Conservation (phyloP, 2,888 invertebrate genomes). For the Steinernema carpocapsae region DNA sequence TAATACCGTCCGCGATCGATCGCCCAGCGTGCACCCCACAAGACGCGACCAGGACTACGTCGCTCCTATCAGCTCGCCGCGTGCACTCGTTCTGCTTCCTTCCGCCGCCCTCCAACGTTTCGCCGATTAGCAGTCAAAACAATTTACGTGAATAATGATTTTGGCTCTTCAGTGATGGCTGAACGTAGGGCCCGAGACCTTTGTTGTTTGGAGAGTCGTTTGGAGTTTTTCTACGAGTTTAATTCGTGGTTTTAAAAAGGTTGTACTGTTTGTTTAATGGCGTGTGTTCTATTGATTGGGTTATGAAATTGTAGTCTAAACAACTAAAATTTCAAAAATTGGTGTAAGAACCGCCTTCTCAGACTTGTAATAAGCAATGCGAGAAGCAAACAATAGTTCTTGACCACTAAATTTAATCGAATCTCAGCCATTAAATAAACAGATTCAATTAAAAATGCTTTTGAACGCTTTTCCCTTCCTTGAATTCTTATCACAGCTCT, state of each 20-base stretch:
- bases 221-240: neutral
- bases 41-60: neutral
- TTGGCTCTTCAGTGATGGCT: neutral
- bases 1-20: slow-evolving; percentile 30
- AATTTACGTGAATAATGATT: neutral
- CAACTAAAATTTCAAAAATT: no score
- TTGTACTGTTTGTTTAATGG: neutral
- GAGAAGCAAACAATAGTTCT: no score
- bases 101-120: neutral
- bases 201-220: neutral
- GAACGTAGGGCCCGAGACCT: neutral
- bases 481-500: neutral
- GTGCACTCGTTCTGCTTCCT: neutral
- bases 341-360: no score
- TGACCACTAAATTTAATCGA: no score
- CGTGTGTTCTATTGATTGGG: neutral
- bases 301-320: no score
- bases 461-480: neutral
- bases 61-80: slow-evolving; percentile 9
- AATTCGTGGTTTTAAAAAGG: neutral
- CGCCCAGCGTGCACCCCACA: neutral
- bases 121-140: slow-evolving; percentile 26
- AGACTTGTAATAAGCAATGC: no score
- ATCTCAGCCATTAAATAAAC: neutral
- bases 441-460: neutral